Evolutionary conservation across 2,113 vertebrate genomes (phyloP).

Genomic region (Mustela nigripes): DNA sequence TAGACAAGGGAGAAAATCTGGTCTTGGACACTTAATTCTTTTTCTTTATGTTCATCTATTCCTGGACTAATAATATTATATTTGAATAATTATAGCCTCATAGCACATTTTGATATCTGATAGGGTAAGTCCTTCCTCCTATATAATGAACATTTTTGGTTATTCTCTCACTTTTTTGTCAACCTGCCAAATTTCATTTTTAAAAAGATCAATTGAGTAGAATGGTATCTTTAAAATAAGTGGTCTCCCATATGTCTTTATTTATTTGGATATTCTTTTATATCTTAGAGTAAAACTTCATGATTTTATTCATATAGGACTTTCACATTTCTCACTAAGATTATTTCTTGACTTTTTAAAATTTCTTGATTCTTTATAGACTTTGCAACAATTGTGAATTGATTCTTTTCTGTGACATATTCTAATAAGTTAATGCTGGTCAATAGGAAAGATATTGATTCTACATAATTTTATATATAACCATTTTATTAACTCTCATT

Average conservation of each 20-base stretch:
- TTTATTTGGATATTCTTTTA: not conserved
- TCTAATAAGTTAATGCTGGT: not conserved
- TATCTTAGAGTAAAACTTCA: not conserved
- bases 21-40: not conserved
- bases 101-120: conserved; percentile 35
- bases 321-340: not conserved
- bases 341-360: not conserved
- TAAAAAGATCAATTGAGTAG: not conserved
- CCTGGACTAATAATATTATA: not conserved
- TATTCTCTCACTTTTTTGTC: not conserved
- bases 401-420: not conserved
- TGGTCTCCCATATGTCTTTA: not conserved
- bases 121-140: conserved; percentile 5
- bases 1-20: not conserved
- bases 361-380: not conserved
- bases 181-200: conserved; percentile 9
- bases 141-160: not conserved
- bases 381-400: conserved; percentile 26
- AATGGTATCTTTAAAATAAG: conserved; percentile 2
- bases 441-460: too few relatives aligned
- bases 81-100: conserved; percentile 23
- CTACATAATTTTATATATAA: too few relatives aligned
- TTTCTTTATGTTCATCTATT: not conserved
- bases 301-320: conserved; percentile 13
- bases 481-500: not conserved